Base-by-base conservation (phyloP, 2,797 vertebrate species). In the Acridotheres tristis region DNA sequence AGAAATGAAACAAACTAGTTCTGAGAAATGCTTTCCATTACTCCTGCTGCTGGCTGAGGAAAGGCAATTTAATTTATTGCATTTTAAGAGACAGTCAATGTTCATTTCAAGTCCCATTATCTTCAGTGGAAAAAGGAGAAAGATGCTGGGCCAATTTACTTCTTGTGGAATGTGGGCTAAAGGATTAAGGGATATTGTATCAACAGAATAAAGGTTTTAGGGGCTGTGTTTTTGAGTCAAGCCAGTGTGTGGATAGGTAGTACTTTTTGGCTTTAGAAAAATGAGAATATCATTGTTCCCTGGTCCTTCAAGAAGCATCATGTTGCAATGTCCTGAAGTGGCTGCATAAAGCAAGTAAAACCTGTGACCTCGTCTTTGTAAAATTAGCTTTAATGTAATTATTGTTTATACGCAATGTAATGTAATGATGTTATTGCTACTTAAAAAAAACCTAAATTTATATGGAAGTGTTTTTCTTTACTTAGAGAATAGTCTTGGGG, bases 1-100 rank as follows among this genome's bases (percentile, higher is more conserved):
- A 86, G 73, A 91, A 96, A 83, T 89, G 68, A 93, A 82, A 34
- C 65, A 78, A 76, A n/a, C 50, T 76, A 26, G 32, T 88, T 92
- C 69, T 82, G 83, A 85, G 74, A 90, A 93, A 77, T 69, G 40
- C 68, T 94, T 88, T 90, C 20, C 50, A 53, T 85, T 73, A 38
- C 16, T 94, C 22, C 48, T 57, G 29, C 58, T 79, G 18, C 45
- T 59, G 68, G 63, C 62, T 88, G 17, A 54, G 48, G 55, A 55
- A 68, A 63, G 54, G 25, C 26, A 65, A 30, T 89, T 88, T 91
- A 59, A 85, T 91, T 78, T 77, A 40, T 51, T 88, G 38, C 14
- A 7, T 68, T 93, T 83, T 87, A 72, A 89, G 47, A 76, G 42
- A 29, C 34, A 67, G 78, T 68, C 54, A 84, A 1, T 78, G 45